Percentiles rank a stretch among this genome's conserved stretches.
Evolutionary conservation across 1,140 invertebrate genomes (phyloP).

Genomic region (Heliconius hewitsoni): DNA sequence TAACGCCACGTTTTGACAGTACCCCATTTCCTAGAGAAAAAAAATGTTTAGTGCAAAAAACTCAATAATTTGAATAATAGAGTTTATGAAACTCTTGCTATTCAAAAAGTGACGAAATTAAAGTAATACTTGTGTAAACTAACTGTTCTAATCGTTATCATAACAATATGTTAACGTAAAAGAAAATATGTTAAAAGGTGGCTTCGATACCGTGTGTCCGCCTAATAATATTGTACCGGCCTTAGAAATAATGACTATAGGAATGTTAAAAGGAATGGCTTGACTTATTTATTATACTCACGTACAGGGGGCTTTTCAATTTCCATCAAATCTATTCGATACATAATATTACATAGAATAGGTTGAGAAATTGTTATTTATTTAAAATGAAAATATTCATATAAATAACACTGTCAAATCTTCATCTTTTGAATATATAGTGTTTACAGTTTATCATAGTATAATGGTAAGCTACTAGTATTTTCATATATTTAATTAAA

Average conservation of each 20-base stretch:
- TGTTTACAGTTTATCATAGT: not conserved
- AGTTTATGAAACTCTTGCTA: constrained; percentile 1
- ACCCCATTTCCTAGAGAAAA: not conserved
- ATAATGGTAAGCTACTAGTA: not conserved
- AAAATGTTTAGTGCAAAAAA: not conserved
- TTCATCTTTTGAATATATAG: not conserved
- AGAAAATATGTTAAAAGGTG: not conserved
- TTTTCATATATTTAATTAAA: not conserved
- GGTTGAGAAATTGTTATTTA: not conserved
- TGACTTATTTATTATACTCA: constrained; percentile 56
- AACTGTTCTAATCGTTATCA: not conserved
- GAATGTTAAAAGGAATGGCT: constrained; percentile 66
- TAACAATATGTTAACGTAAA: not conserved
- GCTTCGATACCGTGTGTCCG: constrained; percentile 42
- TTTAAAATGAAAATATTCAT: not conserved
- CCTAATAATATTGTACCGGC: constrained; percentile 63
- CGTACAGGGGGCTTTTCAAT: constrained; percentile 47
- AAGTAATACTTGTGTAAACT: not conserved
- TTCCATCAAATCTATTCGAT: constrained; percentile 1
- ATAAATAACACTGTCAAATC: not conserved
- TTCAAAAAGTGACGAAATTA: not conserved
- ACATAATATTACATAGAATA: constrained; percentile 1
- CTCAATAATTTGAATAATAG: not conserved
- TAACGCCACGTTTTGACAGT: constrained; percentile 9
- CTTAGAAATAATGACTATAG: constrained; percentile 73